Percentiles rank a stretch among this genome's conserved stretches.
Evolutionary conservation across 2,113 vertebrate species (phyloP).

Genomic region (Poeciliopsis turrubarensis): DNA sequence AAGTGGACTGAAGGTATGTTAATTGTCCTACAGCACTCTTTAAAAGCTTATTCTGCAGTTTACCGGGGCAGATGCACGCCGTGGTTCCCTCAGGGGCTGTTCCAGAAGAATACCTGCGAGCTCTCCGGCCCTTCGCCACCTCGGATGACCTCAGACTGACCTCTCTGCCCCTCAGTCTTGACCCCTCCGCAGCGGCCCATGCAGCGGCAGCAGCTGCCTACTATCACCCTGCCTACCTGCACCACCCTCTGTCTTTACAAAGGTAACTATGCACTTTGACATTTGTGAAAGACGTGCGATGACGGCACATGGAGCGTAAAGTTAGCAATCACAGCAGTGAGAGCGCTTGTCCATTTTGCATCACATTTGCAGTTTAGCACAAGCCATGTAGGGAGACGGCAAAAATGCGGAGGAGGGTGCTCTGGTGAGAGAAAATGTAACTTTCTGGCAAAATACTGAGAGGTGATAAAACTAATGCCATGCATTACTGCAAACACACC

Average conservation of each 20-base stretch:
- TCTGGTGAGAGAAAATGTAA: too few relatives aligned
- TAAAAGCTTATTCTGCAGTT: constrained; percentile 67
- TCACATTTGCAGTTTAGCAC: neutral
- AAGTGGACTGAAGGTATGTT: neutral
- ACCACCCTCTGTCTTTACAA: constrained; percentile 88
- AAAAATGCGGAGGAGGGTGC: too few relatives aligned
- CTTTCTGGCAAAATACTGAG: neutral
- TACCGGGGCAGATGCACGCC: constrained; percentile 91
- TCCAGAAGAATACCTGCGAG: constrained; percentile 91
- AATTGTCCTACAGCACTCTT: neutral
- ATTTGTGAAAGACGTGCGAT: neutral
- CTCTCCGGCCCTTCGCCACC: constrained; percentile 90
- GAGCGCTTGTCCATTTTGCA: neutral
- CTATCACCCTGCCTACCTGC: constrained; percentile 92
- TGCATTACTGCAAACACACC: too few relatives aligned
- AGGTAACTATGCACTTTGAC: constrained; percentile 69
- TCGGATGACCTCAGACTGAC: constrained; percentile 90
- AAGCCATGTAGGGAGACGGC: neutral
- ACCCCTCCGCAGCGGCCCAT: constrained; percentile 82
- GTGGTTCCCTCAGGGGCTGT: constrained; percentile 86
- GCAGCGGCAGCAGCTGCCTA: constrained; percentile 83
- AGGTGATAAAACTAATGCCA: neutral
- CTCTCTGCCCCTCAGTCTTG: constrained; percentile 87
- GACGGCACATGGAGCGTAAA: neutral
- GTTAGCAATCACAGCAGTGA: neutral